These are phyloP conservation scores for Leuciscus waleckii DNA, from an alignment of 2,797 vertebrate genomes.

Conservation along the genomic window DNA sequence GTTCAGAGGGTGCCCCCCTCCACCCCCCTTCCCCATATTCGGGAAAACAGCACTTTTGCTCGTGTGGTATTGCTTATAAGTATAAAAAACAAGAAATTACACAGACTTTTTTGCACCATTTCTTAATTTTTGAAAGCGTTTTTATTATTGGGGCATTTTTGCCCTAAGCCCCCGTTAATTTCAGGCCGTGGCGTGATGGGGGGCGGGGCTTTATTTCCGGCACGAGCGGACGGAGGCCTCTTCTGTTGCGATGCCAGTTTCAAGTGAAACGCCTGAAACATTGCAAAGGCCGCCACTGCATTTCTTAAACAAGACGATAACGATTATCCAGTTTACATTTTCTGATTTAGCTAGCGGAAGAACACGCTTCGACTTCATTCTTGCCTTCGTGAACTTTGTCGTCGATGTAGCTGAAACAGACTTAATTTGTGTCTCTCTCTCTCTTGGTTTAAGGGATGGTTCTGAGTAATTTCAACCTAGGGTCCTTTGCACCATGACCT, in stretches of 20 bases:
- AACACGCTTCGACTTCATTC: conserved; percentile 62
- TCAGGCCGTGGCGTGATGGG: not conserved
- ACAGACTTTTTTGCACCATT: not conserved
- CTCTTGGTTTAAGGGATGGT: no score
- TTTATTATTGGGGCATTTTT: not conserved
- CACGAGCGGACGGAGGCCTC: no score
- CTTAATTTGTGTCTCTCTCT: conserved; percentile 18
- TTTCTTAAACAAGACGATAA: conserved; percentile 65
- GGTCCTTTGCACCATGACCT: no score
- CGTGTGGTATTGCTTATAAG: not conserved
- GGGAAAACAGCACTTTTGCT: not conserved
- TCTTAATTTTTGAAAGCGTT: not conserved
- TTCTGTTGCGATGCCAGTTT: not conserved
- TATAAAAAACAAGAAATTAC: not conserved
- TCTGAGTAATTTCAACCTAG: no score
- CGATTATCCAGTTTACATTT: conserved; percentile 77
- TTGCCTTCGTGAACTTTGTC: conserved; percentile 33
- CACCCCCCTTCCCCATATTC: not conserved
- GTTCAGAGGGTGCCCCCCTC: no score
- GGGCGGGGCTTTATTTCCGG: not conserved
- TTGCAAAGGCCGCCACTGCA: not conserved
- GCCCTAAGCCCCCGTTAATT: not conserved
- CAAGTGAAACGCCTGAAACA: not conserved
- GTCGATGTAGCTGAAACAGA: conserved; percentile 16
- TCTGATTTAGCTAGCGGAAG: conserved; percentile 66